A percentile compares a stretch with the other conserved stretches of the same genome.
phyloP scores from a whole-genome alignment of 2,888 invertebrate genomes.

The Chymomyza fuscimana region DNA sequence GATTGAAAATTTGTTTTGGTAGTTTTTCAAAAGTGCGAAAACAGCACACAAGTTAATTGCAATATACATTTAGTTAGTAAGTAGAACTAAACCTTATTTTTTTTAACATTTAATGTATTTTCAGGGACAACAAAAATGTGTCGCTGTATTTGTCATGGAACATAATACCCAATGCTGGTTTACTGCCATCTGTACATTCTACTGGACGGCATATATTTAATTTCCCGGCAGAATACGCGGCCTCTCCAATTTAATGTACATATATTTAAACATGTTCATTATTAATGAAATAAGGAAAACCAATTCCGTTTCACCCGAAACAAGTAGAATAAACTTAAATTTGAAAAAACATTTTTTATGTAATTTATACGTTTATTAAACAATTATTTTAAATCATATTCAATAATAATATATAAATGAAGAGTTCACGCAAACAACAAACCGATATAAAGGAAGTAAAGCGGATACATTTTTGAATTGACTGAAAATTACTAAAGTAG shows the following conservation, averaged over 20 bases:
- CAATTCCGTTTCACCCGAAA: neutral
- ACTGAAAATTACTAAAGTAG: too few relatives aligned
- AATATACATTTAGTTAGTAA: too few relatives aligned
- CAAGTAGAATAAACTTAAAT: neutral
- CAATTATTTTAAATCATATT: too few relatives aligned
- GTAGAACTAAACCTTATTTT: neutral
- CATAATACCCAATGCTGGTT: slow-evolving; percentile 98
- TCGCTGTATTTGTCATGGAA: slow-evolving; percentile 98
- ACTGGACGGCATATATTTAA: slow-evolving; percentile 91
- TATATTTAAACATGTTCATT: neutral
- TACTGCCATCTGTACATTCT: slow-evolving; percentile 92
- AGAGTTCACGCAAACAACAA: too few relatives aligned
- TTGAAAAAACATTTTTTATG: neutral
- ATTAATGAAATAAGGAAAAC: neutral
- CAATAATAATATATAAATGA: too few relatives aligned
- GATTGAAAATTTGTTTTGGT: too few relatives aligned
- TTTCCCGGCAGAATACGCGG: slow-evolving; percentile 94
- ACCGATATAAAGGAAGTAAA: too few relatives aligned
- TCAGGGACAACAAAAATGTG: slow-evolving; percentile 94
- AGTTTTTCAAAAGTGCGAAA: too few relatives aligned
- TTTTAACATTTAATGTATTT: slow-evolving; percentile 9
- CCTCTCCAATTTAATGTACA: slow-evolving; percentile 80
- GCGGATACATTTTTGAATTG: too few relatives aligned
- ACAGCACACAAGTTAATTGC: too few relatives aligned
- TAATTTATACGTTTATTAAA: neutral